These are phyloP conservation scores for Chironomus tentans DNA, from an alignment of 2,888 invertebrate genomes.

Conservation along the genomic window DNA sequence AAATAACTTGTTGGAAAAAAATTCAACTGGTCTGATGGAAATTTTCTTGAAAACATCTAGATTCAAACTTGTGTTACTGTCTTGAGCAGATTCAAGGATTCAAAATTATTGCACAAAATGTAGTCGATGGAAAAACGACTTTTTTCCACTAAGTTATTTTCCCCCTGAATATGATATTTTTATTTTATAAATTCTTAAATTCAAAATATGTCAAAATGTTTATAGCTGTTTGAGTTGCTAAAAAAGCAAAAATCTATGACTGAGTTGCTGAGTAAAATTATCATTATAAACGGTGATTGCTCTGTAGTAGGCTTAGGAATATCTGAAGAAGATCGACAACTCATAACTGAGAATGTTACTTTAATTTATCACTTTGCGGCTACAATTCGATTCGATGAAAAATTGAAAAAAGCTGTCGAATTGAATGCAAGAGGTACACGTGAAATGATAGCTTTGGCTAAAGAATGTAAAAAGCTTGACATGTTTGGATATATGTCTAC, in stretches of 20 bases:
- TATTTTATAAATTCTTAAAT: too few species aligned
- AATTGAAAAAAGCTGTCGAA: constrained; percentile 77
- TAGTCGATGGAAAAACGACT: too few species aligned
- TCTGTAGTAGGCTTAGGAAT: constrained; percentile 58
- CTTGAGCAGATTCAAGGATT: too few species aligned
- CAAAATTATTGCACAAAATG: too few species aligned
- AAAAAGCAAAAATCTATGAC: constrained; percentile 54
- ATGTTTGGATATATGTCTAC: constrained; percentile 76
- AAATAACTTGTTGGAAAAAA: too few species aligned
- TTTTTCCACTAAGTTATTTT: too few species aligned
- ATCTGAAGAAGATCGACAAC: constrained; percentile 53
- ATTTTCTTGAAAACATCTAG: too few species aligned
- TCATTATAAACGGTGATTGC: constrained; percentile 66
- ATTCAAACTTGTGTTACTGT: too few species aligned
- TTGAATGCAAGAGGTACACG: constrained; percentile 89
- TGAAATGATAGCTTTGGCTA: constrained; percentile 73
- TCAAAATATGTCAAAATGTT: too few species aligned
- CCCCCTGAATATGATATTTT: too few species aligned
- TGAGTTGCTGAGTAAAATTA: constrained; percentile 55
- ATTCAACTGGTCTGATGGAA: too few species aligned
- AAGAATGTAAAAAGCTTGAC: constrained; percentile 64
- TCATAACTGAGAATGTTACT: constrained; percentile 57
- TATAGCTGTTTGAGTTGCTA: constrained; percentile 67
- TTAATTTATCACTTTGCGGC: constrained; percentile 81
- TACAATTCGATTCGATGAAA: constrained; percentile 71